phyloP scores from a whole-genome alignment of 2,113 vertebrate genomes.

The Excalfactoria chinensis region DNA sequence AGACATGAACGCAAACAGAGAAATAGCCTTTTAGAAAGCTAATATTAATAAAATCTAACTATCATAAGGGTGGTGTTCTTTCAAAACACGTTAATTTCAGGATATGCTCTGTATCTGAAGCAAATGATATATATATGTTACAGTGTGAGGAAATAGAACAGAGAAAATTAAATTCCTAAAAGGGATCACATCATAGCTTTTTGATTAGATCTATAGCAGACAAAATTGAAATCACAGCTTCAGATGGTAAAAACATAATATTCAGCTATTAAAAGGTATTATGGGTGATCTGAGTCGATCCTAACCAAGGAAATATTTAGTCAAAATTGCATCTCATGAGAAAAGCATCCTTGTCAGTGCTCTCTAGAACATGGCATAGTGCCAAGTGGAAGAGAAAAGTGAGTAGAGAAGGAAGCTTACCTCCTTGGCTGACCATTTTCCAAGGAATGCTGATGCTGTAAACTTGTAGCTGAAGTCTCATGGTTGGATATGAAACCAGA shows the following conservation, averaged over 20 bases:
- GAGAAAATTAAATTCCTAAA: background rate
- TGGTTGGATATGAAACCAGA: background rate
- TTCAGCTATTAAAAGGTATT: background rate
- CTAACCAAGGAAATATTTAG: background rate
- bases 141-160: background rate
- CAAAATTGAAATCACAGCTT: background rate
- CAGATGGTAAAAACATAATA: background rate
- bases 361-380: background rate
- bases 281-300: background rate
- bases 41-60: background rate
- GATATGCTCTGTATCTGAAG: background rate
- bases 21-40: background rate
- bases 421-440: background rate
- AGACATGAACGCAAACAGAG: background rate
- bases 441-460: background rate
- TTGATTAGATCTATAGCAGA: background rate
- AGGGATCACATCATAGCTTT: background rate
- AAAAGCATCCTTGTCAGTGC: background rate
- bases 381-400: background rate
- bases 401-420: background rate
- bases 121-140: background rate
- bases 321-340: background rate
- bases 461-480: background rate
- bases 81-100: background rate
- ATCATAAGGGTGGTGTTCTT: background rate